These are phyloP conservation scores for Threskiornis aethiopicus DNA, from an alignment of 2,797 vertebrate genomes.

Conservation along the genomic window DNA sequence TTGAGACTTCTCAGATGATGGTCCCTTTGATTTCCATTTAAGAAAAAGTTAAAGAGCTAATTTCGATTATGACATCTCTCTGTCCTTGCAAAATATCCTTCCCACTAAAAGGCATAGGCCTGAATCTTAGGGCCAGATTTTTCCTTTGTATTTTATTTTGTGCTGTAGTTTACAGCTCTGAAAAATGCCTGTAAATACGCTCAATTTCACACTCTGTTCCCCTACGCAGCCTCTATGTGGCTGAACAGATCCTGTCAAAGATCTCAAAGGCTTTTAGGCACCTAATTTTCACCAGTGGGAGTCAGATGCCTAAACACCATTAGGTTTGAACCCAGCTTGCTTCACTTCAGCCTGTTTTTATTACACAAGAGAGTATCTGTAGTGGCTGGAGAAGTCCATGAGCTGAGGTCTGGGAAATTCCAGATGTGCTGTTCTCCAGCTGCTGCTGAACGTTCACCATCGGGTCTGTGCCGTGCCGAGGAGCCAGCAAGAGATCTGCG, in stretches of 20 bases:
- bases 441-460: not conserved
- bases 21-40: not conserved
- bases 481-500: not conserved
- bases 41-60: not conserved
- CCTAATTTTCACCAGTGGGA: not conserved
- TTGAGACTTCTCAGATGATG: not conserved
- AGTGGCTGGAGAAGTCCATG: not conserved
- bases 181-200: not conserved
- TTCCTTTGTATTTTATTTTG: not conserved
- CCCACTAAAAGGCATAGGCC: not conserved
- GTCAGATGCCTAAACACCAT: not conserved
- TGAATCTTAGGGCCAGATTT: not conserved
- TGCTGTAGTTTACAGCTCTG: not conserved
- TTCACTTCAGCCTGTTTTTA: not conserved
- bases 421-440: not conserved
- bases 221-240: accelerated
- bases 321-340: not conserved
- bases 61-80: not conserved
- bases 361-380: not conserved
- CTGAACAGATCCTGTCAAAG: not conserved
- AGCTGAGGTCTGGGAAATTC: not conserved
- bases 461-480: not conserved
- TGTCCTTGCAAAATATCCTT: slow-evolving; percentile 14
- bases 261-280: not conserved
- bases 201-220: not conserved